Evolutionary conservation across 2,888 invertebrate species (phyloP).

Genomic region (Oxystoma pomonae): DNA sequence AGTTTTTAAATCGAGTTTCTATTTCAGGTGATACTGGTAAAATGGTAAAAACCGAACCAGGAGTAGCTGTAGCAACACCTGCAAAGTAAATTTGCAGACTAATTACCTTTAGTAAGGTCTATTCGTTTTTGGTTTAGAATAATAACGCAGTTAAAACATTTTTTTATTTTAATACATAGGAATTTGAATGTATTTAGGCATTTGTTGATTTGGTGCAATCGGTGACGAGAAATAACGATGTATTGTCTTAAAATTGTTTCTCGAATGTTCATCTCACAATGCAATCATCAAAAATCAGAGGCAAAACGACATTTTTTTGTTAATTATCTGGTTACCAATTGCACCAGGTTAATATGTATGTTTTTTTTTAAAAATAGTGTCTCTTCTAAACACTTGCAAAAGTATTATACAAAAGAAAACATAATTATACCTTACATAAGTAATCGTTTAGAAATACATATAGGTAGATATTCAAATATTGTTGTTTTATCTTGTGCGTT

Average conservation of each 20-base stretch:
- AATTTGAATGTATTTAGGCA: not conserved
- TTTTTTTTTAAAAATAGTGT: too few relatives aligned
- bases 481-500: too few relatives aligned
- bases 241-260: not conserved
- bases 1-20: conserved; percentile 14
- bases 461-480: too few relatives aligned
- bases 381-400: too few relatives aligned
- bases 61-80: conserved; percentile 13
- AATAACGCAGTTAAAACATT: not conserved
- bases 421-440: too few relatives aligned
- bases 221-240: not conserved
- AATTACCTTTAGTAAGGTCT: not conserved
- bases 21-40: conserved; percentile 52
- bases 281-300: too few relatives aligned
- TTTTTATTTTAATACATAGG: not conserved
- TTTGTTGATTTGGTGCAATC: not conserved
- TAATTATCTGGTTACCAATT: too few relatives aligned
- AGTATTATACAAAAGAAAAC: too few relatives aligned
- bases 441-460: too few relatives aligned
- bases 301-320: too few relatives aligned
- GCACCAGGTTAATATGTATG: too few relatives aligned
- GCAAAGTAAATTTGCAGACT: not conserved
- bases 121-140: not conserved
- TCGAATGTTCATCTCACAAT: too few relatives aligned
- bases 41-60: conserved; percentile 54